Percentiles rank a stretch among this genome's conserved stretches.
phyloP scores from a whole-genome alignment of 1,140 invertebrate genomes.

The Dendroctonus valens region DNA sequence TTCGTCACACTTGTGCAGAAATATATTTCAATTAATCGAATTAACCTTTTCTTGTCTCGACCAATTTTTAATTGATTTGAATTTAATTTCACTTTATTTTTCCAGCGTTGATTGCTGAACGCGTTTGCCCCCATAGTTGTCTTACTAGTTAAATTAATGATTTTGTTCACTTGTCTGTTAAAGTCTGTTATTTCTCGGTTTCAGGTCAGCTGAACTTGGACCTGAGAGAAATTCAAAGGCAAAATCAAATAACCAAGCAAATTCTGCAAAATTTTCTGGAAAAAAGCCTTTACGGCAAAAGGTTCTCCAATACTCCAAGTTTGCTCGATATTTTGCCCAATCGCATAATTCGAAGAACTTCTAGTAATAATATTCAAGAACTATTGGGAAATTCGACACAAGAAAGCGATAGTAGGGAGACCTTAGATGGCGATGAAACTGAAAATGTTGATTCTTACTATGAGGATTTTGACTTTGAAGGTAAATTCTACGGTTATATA shows the following conservation, averaged over 20 bases:
- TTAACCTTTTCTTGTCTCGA: too few relatives aligned
- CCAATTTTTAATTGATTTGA: too few relatives aligned
- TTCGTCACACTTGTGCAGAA: too few relatives aligned
- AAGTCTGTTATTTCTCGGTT: constrained; percentile 12
- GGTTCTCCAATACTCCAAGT: constrained; percentile 55
- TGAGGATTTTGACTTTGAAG: constrained; percentile 47
- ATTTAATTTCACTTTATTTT: background rate
- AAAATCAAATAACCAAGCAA: constrained; percentile 70
- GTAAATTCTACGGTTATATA: constrained; percentile 31
- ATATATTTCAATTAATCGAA: too few relatives aligned
- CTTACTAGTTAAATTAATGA: too few relatives aligned
- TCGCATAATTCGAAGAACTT: constrained; percentile 18
- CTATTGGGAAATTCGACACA: constrained; percentile 40
- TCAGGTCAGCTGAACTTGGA: constrained; percentile 45
- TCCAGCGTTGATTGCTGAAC: background rate
- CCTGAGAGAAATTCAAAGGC: constrained; percentile 60
- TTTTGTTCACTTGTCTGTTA: too few relatives aligned
- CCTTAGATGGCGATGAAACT: constrained; percentile 63
- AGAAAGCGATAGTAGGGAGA: constrained; percentile 45
- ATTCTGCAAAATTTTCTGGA: constrained; percentile 69
- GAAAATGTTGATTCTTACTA: constrained; percentile 58
- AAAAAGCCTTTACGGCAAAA: constrained; percentile 59
- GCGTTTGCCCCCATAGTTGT: too few relatives aligned
- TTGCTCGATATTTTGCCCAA: constrained; percentile 61
- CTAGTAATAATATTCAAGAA: constrained; percentile 44